Evolutionary conservation across 2,888 invertebrate genomes (phyloP).

Genomic region (Auanema freiburgensis): DNA sequence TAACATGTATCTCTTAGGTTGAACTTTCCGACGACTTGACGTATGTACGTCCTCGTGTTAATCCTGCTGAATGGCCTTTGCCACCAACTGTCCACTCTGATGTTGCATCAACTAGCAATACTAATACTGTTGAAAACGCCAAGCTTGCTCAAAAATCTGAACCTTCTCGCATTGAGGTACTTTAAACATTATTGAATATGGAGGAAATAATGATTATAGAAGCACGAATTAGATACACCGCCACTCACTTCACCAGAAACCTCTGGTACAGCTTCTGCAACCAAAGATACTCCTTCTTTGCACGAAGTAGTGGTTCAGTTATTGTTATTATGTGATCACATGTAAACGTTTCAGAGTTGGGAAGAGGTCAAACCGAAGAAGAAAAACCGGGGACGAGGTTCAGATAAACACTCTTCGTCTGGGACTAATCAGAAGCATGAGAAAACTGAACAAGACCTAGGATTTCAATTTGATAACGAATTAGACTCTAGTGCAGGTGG

Average conservation of each 20-base stretch:
- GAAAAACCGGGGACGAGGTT: conserved; percentile 34
- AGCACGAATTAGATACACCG: not conserved
- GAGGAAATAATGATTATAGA: too few species aligned
- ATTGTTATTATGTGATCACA: not conserved
- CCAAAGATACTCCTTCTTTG: not conserved
- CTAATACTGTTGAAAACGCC: too few species aligned
- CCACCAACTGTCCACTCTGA: conserved; percentile 52
- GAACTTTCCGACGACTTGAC: conserved; percentile 31
- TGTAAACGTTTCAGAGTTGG: conserved; percentile 29
- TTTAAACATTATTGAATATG: too few species aligned
- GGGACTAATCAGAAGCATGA: conserved; percentile 7
- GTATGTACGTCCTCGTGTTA: conserved; percentile 69
- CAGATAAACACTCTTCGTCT: too few species aligned
- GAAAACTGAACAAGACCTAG: conserved; percentile 68
- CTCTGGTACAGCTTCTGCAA: conserved; percentile 5
- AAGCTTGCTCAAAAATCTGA: too few species aligned
- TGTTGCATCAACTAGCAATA: conserved; percentile 22
- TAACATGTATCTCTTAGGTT: conserved; percentile 27
- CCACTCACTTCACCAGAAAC: not conserved
- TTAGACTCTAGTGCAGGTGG: conserved; percentile 68
- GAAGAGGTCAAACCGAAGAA: conserved; percentile 49
- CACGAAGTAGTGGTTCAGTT: not conserved
- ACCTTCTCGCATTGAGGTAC: too few species aligned
- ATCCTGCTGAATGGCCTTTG: conserved; percentile 82
- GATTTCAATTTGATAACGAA: conserved; percentile 97